phyloP scores from a whole-genome alignment of 2,888 invertebrate genomes.

The Pristionchus entomophagus region DNA sequence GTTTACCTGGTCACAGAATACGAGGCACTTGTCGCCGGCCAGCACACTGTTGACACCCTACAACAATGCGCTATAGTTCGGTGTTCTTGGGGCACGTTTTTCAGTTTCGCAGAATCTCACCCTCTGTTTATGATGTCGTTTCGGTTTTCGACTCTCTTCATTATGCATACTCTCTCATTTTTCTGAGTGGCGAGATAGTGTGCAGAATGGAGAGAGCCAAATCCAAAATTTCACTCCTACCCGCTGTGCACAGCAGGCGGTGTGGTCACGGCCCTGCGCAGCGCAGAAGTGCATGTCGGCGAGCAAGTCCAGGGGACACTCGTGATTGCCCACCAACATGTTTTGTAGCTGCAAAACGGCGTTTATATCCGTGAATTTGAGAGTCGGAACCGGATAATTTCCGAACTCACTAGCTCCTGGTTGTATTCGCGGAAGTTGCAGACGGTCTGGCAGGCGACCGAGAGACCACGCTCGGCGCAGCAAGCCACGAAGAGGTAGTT shows the following conservation, averaged over 20 bases:
- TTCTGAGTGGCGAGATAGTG: too few species aligned
- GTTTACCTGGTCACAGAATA: slow-evolving; percentile 42
- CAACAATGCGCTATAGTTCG: not conserved
- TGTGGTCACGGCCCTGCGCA: slow-evolving; percentile 42
- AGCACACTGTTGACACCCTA: slow-evolving; percentile 14
- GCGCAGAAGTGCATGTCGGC: slow-evolving; percentile 47
- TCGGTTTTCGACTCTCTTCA: too few species aligned
- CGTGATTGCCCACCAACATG: slow-evolving; percentile 26
- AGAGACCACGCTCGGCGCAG: slow-evolving; percentile 23
- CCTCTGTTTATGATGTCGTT: too few species aligned
- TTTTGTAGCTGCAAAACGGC: not conserved
- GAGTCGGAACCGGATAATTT: not conserved
- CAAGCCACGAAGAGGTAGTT: slow-evolving; percentile 20
- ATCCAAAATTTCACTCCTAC: not conserved
- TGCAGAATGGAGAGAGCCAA: not conserved
- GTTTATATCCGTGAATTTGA: not conserved
- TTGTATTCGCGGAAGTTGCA: slow-evolving; percentile 25
- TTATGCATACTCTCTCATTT: too few species aligned
- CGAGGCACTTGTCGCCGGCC: slow-evolving; percentile 44
- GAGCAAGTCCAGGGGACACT: slow-evolving; percentile 26
- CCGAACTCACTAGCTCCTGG: not conserved
- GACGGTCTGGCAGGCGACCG: not conserved
- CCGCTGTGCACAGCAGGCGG: slow-evolving; percentile 1
- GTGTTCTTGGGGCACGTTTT: too few species aligned
- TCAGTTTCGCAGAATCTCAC: too few species aligned